Evolutionary conservation across 1,140 invertebrate genomes (phyloP), one percentile per base, ranked within the genome.

Genomic region (Uloborus diversus): DNA sequence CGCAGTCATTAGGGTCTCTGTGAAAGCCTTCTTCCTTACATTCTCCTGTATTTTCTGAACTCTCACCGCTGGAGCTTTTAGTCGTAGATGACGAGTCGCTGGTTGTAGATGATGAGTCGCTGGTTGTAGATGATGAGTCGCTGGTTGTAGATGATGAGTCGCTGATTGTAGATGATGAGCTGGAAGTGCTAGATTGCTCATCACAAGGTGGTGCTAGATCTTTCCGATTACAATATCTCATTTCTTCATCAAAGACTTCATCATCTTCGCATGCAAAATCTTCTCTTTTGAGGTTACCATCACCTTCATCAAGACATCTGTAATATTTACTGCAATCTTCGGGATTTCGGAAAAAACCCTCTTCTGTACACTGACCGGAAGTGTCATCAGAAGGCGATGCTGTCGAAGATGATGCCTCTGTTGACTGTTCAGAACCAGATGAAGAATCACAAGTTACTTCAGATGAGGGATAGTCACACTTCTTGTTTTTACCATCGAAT

Each of bases 241-340:
- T 64, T 23, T 69, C 20, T 35, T 81, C 81, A 56, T 82, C 81
- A 23, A 82, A 82, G 33, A 81, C 65, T 56, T 73, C 66, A 51
- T 65, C 80, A 17, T 68, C 80, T 20, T 64, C 66, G 56, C 80
- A 81, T 4, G 69, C 80, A 33, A 79, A 81, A 32, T 81, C 66
- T 62, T 80, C 66, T 65, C 61, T 65, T 27, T 78, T 80, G 32
- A 71, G 30, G 11, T 89, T 66, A 37, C 87, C 87, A 78, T 89
- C 89, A 69, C 88, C 85, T 27, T 89, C 89, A 69, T 88, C 88
- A 23, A 94, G 91, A 86, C 93, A 94, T 86, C 92, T 89, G 84
- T 93, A 93, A 85, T 94, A 94, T 85, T 92, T 92, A 79, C 87
- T 90, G 82, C 93, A 95, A 81, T 92, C 88, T 23, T 88, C 86